Evolutionary conservation across 2,888 invertebrate species (phyloP).

Genomic region (Ophion ellenae): DNA sequence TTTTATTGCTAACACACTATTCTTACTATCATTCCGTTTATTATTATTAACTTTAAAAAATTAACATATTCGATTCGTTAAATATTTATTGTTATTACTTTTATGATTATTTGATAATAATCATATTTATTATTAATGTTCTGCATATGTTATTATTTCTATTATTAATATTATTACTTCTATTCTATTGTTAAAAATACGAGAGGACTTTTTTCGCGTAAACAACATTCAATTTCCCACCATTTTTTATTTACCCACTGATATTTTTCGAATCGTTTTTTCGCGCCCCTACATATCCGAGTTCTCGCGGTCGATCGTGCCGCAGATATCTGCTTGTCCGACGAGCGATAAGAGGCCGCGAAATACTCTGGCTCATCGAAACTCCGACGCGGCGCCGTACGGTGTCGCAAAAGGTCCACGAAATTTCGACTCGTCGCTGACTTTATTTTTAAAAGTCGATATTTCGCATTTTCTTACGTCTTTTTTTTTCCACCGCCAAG

Average conservation of each 20-base stretch:
- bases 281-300: neutral
- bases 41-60: too few species aligned
- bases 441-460: neutral
- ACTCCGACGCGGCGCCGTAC: constrained; percentile 62
- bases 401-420: constrained; percentile 71
- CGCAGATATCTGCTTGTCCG: constrained; percentile 72
- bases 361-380: neutral
- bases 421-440: constrained; percentile 13
- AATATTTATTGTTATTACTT: too few species aligned
- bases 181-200: neutral
- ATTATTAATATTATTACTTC: neutral
- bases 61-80: too few species aligned
- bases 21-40: too few species aligned
- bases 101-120: too few species aligned
- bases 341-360: constrained; percentile 66
- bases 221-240: neutral
- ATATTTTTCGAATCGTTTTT: neutral
- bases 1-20: too few species aligned
- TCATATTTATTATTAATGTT: neutral
- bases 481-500: neutral
- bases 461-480: neutral
- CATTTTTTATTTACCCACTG: neutral
- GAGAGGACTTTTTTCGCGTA: neutral
- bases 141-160: too few species aligned
- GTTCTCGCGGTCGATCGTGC: constrained; percentile 32